phyloP scores from a whole-genome alignment of 2,113 vertebrate species.

The Tupaia chinensis region DNA sequence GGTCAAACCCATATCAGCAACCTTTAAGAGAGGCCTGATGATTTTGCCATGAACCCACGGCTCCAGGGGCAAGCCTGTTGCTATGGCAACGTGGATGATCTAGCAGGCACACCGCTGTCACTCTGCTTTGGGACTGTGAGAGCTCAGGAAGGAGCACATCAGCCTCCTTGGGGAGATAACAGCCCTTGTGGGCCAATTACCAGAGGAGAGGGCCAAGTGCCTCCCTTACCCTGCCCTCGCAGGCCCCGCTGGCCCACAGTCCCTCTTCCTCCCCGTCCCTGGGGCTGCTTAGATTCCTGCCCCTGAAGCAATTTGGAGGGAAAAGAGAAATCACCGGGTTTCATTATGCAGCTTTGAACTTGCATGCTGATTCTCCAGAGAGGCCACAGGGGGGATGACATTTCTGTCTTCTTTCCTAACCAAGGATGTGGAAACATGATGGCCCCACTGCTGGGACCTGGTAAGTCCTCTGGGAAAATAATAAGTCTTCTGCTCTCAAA shows the following conservation, averaged over 20 bases:
- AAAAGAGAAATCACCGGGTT: conserved; percentile 59
- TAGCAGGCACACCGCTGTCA: conserved; percentile 53
- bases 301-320: background rate
- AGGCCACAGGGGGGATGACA: background rate
- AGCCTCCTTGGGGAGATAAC: conserved; percentile 47
- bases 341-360: conserved; percentile 52
- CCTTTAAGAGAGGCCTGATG: conserved; percentile 66
- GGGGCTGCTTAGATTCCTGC: background rate
- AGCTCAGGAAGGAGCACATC: background rate
- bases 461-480: background rate
- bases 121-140: conserved; percentile 69
- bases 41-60: conserved; percentile 62
- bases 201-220: conserved; percentile 39
- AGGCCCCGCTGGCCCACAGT: background rate
- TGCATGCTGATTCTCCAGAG: conserved; percentile 28
- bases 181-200: conserved; percentile 71
- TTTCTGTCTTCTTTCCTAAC: conserved; percentile 40
- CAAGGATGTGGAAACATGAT: background rate
- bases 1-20: conserved; percentile 7
- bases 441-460: background rate
- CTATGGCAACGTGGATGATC: conserved; percentile 72
- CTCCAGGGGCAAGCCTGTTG: conserved; percentile 74
- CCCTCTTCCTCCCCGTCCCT: background rate
- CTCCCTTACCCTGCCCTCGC: background rate
- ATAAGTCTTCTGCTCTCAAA: background rate